Base-by-base conservation (phyloP, 2,113 vertebrate species). In the Salvelinus sp. region DNA sequence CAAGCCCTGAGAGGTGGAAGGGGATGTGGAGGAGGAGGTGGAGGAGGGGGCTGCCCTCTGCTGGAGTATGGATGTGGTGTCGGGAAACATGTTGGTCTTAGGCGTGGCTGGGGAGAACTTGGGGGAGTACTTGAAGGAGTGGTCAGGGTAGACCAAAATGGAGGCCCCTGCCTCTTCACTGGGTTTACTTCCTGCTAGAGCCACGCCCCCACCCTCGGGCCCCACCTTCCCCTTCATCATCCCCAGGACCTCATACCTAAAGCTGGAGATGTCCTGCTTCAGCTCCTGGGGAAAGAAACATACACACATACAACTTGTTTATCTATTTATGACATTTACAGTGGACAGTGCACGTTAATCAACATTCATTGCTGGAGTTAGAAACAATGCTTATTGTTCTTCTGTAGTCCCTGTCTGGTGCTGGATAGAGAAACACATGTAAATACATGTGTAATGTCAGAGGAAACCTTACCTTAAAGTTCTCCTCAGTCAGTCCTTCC, bases 251-350 rank as follows among this genome's bases (percentile, higher is more conserved):
- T 99, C 97, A 85, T 96, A 99, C 76, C 98, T 96, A 88, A 99
- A 99, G 78, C 98, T 99, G 75, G 97, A 99, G 87, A 99, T 99
- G 85, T 99, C 97, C 87, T 99, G 98, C 83, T 99, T 99, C 68
- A 99, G 91, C 83, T 99, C 98, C 98, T 99, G 82, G 9, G 82
- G 64, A 88, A 81, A 2, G 63, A 77, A 23, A 33, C 14, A 77
- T 74, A 54, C 48, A 54, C 38, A 44, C 38, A 44, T 44, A 44
- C 38, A 44, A 44, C 38, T 44, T 44, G 38, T 44, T 44, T 44
- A 44, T 44, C 38, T 44, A 44, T 44, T 44, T 44, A 44, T 44
- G 38, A 44, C 38, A 44, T 44, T 44, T 44, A 10, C 38, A 44
- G 38, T 44, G 38, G 38, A 44, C 38, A 44, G 38, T 44, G 38